A percentile compares a stretch with the other conserved stretches of the same genome.
phyloP scores from a whole-genome alignment of 2,797 vertebrate genomes.

The Ciconia nigra region DNA sequence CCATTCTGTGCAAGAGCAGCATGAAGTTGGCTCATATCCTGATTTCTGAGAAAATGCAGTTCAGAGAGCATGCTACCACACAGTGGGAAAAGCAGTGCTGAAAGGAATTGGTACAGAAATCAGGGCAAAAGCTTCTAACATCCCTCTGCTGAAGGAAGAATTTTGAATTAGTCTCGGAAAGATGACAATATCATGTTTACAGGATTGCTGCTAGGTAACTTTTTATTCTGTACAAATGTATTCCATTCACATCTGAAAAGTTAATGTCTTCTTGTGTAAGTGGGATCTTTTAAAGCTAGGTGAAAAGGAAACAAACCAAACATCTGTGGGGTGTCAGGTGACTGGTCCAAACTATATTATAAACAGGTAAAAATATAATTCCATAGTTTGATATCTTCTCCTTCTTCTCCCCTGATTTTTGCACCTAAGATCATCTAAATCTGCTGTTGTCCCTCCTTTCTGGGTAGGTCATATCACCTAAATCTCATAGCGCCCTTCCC shows the following conservation, averaged over 20 bases:
- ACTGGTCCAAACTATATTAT: neutral
- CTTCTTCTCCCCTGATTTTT: neutral
- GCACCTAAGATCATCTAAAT: neutral
- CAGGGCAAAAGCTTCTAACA: neutral
- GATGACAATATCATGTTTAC: neutral
- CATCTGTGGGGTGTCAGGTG: neutral
- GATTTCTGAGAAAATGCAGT: neutral
- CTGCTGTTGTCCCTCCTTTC: neutral
- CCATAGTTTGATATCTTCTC: neutral
- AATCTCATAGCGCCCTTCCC: neutral
- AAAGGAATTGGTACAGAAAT: conserved; percentile 1
- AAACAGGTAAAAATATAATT: neutral
- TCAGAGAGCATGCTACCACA: neutral
- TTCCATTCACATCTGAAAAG: neutral
- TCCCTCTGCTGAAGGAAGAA: neutral
- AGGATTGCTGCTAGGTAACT: neutral
- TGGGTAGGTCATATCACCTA: neutral
- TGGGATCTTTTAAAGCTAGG: neutral
- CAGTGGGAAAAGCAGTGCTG: neutral
- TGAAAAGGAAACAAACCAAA: neutral
- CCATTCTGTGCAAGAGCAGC: conserved; percentile 3
- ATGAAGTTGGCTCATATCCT: conserved; percentile 18
- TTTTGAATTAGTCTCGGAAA: neutral
- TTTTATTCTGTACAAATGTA: neutral
- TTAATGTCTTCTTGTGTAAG: neutral